Conservation (phyloP, 2,113 vertebrate genomes). For the Symphodus melops region DNA sequence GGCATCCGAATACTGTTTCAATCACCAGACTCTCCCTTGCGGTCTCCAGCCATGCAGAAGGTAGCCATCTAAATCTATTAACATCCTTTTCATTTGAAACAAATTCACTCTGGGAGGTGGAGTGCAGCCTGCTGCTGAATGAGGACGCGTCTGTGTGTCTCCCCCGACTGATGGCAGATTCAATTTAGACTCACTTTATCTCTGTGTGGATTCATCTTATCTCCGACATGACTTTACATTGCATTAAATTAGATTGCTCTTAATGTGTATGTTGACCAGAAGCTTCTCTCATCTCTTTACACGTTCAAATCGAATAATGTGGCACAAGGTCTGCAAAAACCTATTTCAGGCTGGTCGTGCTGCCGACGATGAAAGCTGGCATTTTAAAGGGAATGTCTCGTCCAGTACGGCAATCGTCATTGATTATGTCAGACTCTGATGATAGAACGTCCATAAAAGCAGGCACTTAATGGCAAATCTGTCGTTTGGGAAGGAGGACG, state of each 20-base stretch:
- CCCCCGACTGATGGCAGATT: slow-evolving; percentile 55
- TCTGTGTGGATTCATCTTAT: slow-evolving; percentile 59
- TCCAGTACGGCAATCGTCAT: slow-evolving; percentile 40
- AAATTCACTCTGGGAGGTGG: slow-evolving; percentile 24
- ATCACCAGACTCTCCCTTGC: neutral
- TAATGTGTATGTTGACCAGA: slow-evolving; percentile 26
- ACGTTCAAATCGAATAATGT: slow-evolving; percentile 42
- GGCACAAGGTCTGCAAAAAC: slow-evolving; percentile 34
- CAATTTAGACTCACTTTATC: slow-evolving; percentile 68
- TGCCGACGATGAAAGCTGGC: slow-evolving; percentile 20
- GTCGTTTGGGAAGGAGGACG: slow-evolving; percentile 25
- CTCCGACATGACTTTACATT: slow-evolving; percentile 60
- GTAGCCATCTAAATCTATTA: slow-evolving; percentile 58
- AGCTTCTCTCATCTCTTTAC: slow-evolving; percentile 45
- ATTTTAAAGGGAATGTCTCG: slow-evolving; percentile 29
- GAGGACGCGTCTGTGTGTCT: slow-evolving; percentile 28
- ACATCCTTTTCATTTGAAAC: slow-evolving; percentile 46
- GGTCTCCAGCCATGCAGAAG: slow-evolving; percentile 18
- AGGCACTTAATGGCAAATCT: slow-evolving; percentile 54
- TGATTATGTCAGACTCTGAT: slow-evolving; percentile 54
- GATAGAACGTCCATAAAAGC: slow-evolving; percentile 35
- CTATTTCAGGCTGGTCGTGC: slow-evolving; percentile 2
- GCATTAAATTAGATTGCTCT: slow-evolving; percentile 65
- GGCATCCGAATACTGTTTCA: neutral
- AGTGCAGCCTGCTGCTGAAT: neutral